Evolutionary conservation across 2,113 vertebrate genomes (phyloP).

Genomic region (Struthidea cinerea): DNA sequence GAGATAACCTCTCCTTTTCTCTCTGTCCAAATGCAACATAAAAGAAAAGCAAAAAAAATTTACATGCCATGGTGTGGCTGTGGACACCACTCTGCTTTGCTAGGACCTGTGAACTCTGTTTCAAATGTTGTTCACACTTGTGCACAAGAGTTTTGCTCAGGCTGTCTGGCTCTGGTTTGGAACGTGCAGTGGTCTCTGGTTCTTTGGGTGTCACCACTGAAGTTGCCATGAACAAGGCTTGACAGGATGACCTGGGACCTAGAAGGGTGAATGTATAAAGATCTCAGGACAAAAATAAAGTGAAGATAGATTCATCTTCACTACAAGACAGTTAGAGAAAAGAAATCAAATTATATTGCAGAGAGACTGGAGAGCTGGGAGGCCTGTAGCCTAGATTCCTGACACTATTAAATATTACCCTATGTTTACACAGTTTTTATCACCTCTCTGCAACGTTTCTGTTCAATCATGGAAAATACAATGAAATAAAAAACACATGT

Average conservation of each 20-base stretch:
- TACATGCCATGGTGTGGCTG: background rate
- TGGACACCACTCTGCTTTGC: background rate
- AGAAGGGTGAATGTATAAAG: background rate
- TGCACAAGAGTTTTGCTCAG: background rate
- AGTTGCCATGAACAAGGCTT: background rate
- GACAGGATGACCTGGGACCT: background rate
- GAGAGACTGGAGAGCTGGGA: background rate
- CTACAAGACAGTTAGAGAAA: background rate
- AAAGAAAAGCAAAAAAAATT: background rate
- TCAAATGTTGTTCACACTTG: background rate
- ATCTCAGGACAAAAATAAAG: background rate
- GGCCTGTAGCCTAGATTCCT: background rate
- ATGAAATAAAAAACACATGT: constrained; percentile 12
- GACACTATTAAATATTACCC: background rate
- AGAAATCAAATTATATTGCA: background rate
- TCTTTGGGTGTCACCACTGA: background rate
- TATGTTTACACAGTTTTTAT: constrained; percentile 12
- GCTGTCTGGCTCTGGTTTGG: background rate
- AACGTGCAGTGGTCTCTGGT: background rate
- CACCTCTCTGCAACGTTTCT: background rate
- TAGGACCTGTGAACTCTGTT: background rate
- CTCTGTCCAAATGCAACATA: background rate
- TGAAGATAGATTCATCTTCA: background rate
- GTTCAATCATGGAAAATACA: background rate
- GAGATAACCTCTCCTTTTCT: background rate